Percentiles rank a stretch among this genome's conserved stretches.
Evolutionary conservation across 2,113 vertebrate species (phyloP).

Genomic region (Ornithorhynchus anatinus): DNA sequence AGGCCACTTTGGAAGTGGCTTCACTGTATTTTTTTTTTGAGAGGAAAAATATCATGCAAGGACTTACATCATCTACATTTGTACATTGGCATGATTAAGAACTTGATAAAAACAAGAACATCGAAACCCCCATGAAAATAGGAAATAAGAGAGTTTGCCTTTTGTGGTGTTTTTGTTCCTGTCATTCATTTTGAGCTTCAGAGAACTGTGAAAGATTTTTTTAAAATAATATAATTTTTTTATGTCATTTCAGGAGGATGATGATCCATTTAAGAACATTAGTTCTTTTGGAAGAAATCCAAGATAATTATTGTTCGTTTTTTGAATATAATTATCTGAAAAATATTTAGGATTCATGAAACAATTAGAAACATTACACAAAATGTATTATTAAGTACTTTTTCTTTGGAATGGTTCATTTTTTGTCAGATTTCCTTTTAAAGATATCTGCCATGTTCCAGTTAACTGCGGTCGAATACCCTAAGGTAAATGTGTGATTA

Average conservation of each 20-base stretch:
- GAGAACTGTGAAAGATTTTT: not conserved
- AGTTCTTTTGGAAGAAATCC: conserved; percentile 64
- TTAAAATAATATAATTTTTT: not conserved
- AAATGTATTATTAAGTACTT: not conserved
- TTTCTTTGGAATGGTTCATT: conserved; percentile 17
- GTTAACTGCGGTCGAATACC: not conserved
- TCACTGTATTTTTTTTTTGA: no score
- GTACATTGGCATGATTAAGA: no score
- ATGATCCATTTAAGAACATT: conserved; percentile 80
- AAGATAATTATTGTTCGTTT: conserved; percentile 44
- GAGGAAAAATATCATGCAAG: no score
- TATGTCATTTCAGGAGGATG: conserved; percentile 74
- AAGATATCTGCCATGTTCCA: not conserved
- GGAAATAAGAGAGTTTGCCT: not conserved
- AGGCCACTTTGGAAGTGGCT: no score
- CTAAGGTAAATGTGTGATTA: not conserved
- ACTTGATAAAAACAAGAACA: not conserved
- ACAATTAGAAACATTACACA: not conserved
- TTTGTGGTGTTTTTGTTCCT: not conserved
- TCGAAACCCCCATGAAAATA: not conserved
- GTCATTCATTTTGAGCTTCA: not conserved
- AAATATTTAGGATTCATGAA: conserved; percentile 3
- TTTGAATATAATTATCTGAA: not conserved
- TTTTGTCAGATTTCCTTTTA: not conserved
- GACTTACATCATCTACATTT: no score